These are phyloP conservation scores for Ictidomys tridecemlineatus DNA, from an alignment of 2,113 vertebrate genomes.

Conservation along the genomic window DNA sequence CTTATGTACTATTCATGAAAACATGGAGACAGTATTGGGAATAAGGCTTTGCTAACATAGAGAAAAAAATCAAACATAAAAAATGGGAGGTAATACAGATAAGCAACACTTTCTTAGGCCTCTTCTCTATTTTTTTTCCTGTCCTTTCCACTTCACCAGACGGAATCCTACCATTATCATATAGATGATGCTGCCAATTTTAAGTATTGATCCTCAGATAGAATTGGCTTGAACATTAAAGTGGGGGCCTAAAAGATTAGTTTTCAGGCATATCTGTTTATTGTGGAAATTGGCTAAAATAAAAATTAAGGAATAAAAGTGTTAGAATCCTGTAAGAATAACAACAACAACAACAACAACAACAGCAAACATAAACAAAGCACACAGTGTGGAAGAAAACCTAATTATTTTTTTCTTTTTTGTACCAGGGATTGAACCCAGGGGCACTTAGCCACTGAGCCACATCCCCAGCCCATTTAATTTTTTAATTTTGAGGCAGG, in stretches of 20 bases:
- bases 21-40: background rate
- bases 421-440: no score
- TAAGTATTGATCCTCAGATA: background rate
- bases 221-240: background rate
- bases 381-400: background rate
- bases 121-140: background rate
- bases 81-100: background rate
- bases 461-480: no score
- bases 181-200: background rate
- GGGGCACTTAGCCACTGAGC: no score
- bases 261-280: background rate
- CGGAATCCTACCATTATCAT: background rate
- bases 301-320: background rate
- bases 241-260: background rate
- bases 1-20: background rate
- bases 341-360: background rate
- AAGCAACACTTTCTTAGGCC: background rate
- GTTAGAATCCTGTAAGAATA: background rate
- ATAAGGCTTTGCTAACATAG: slow-evolving; percentile 17
- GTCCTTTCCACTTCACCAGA: background rate
- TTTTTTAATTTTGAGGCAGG: no score
- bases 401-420: no score
- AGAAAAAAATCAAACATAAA: background rate
- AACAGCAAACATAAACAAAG: background rate
- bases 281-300: background rate